Evolutionary conservation across 2,797 vertebrate species (phyloP).

Genomic region (Darevskia nairensis): DNA sequence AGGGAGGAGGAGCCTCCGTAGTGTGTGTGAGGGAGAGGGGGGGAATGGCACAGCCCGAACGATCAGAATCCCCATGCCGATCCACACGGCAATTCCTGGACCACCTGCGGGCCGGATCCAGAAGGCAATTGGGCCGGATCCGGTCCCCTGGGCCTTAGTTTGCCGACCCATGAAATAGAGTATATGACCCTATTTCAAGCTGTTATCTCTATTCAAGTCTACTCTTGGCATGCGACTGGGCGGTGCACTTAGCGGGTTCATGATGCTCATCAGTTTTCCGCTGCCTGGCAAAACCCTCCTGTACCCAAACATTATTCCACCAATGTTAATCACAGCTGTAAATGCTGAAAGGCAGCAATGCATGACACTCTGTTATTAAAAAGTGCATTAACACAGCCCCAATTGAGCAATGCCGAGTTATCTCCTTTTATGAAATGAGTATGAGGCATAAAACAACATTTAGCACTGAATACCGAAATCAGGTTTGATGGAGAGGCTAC

Average conservation of each 20-base stretch:
- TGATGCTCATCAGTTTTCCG: background rate
- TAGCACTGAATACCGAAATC: slow-evolving; percentile 12
- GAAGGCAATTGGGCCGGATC: too few species aligned
- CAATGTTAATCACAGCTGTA: background rate
- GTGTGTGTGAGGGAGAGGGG: too few species aligned
- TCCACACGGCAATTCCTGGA: too few species aligned
- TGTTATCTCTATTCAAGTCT: background rate
- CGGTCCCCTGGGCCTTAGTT: too few species aligned
- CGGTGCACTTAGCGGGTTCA: too few species aligned
- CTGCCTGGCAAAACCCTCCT: background rate
- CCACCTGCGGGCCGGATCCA: too few species aligned
- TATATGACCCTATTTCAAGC: too few species aligned
- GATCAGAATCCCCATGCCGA: too few species aligned
- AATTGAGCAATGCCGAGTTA: slow-evolving; percentile 6
- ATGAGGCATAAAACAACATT: slow-evolving; percentile 33
- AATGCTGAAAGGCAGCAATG: slow-evolving; percentile 47
- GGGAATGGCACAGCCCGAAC: fast-evolving
- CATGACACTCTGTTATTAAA: slow-evolving; percentile 33
- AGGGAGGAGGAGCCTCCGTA: too few species aligned
- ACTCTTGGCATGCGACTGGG: background rate
- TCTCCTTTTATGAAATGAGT: slow-evolving; percentile 16
- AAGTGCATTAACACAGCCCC: slow-evolving; percentile 21
- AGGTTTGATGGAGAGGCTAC: background rate
- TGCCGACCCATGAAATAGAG: too few species aligned
- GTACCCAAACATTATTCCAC: background rate